These are phyloP conservation scores for Odocoileus virginianus DNA, from an alignment of 2,113 vertebrate genomes.

Conservation along the genomic window DNA sequence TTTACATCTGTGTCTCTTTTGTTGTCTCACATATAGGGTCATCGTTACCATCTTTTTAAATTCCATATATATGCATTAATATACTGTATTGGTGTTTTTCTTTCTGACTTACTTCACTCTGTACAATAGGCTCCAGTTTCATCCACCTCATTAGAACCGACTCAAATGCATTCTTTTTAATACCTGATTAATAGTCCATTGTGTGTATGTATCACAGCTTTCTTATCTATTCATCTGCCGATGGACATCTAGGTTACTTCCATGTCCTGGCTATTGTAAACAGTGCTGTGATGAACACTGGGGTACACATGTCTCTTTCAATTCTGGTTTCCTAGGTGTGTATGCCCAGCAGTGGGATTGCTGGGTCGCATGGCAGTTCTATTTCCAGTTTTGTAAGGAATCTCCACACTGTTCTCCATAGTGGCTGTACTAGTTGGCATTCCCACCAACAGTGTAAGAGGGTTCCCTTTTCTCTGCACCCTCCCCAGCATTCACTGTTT, in stretches of 20 bases:
- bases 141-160: not conserved
- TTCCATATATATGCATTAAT: not conserved
- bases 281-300: not conserved
- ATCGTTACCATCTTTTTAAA: not conserved
- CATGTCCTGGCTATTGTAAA: not conserved
- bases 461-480: not conserved
- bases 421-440: not conserved
- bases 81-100: not conserved
- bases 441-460: not conserved
- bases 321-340: not conserved
- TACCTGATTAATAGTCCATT: not conserved
- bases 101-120: not conserved
- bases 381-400: not conserved
- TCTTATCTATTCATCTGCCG: not conserved
- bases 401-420: not conserved
- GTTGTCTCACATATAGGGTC: not conserved
- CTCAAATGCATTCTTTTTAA: not conserved
- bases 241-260: not conserved
- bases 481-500: not conserved
- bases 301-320: not conserved
- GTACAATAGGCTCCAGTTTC: not conserved
- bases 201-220: not conserved
- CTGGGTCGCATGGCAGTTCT: not conserved
- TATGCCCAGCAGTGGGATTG: not conserved
- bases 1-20: not conserved